Evolutionary conservation across 1,140 invertebrate genomes (phyloP), one percentile per base, ranked within the genome.

Genomic region (Plectrocnemia conspersa): DNA sequence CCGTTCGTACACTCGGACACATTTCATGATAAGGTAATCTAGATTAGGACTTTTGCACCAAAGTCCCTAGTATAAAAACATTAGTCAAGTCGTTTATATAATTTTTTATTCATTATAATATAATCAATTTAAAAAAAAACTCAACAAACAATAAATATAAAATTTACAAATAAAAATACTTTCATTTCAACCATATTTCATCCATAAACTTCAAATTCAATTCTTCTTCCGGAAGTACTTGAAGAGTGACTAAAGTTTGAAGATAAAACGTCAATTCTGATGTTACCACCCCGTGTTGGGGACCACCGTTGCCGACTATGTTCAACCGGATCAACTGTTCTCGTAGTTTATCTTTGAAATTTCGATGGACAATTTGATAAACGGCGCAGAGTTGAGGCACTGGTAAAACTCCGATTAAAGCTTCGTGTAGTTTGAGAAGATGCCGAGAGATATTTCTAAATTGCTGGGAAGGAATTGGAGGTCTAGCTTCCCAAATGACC

Each of bases 201-300:
- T 84, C 84, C 76, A 89, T 80, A 65, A 84, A 83, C 65, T 83
- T 80, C 64, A 88, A 81, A 66, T 81, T 79, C 63, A 86, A 68
- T 66, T 88, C 84, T 59, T 84, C 80, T 42, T 79, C 75, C 7
- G 86, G 84, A 63, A 91, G 74, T n/a, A 89, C 82, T 68, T 89
- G 86, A 18, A 96, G 74, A 60, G 86, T 87, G 68, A 88, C 85
- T 57, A 97, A 78, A 61, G 91, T 95, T 73, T 96, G 89, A 56
- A 93, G 80, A 73, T 97, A 98, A 77, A 97, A 97, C 40, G 89
- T 91, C 64, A 97, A 75, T 79, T 98, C 95, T 19, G 92, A 91
- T 21, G 88, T 95, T 2, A 97, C 94, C 59, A 97, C 83, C 40
- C 93, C 94, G 70, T 98, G 93, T 66, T 96, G 90, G 1, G 95